Base-by-base conservation (phyloP, 1,140 invertebrate species). In the Diorhabda elongata region DNA sequence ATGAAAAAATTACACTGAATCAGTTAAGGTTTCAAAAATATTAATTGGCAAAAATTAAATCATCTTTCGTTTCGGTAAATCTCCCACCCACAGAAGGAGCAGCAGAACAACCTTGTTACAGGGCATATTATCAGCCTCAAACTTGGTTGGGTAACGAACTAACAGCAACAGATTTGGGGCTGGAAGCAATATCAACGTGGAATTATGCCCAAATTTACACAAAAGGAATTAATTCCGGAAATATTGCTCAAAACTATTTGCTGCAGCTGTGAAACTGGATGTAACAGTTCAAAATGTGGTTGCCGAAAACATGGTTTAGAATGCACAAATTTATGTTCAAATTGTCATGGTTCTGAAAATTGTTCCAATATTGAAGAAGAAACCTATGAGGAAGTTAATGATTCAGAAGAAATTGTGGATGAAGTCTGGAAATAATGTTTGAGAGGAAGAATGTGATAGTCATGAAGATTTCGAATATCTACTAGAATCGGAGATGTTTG, bases 401-500 rank as follows among this genome's bases (percentile, higher is more conserved):
- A n/a, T 58, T 69, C 42, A 45, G 62, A 69, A 56, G 66, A 70
- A 68, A 70, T 70, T 70, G 65, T 47, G 60, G 66, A 67, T 62
- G 61, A 68, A 70, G 58, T 44, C 58, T 61, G 59, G 43, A 64
- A 70, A 58, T 61, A 11, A 11, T 11, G 11, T 11, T 11, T 11
- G 11, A 11, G 11, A 11, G 11, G 11, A 68, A 68, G 52, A 71
- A n/a, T 42, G 57, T 58, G 61, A 60, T 63, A 41, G 61, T 68
- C 56, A 64, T 71, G 66, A 68, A 69, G 66, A 68, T 68, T 4
- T 62, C 61, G 60, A 64, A 71, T 67, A 64, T 71, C 60, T 71
- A 67, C 62, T 68, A 60, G 69, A 64, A 68, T 63, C 60, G 67
- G 67, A 64, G 59, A 71, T 11, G 58, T 65, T 65, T 67, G 66